Conservation (phyloP, 2,888 invertebrate genomes). For the Cantharis rufa region DNA sequence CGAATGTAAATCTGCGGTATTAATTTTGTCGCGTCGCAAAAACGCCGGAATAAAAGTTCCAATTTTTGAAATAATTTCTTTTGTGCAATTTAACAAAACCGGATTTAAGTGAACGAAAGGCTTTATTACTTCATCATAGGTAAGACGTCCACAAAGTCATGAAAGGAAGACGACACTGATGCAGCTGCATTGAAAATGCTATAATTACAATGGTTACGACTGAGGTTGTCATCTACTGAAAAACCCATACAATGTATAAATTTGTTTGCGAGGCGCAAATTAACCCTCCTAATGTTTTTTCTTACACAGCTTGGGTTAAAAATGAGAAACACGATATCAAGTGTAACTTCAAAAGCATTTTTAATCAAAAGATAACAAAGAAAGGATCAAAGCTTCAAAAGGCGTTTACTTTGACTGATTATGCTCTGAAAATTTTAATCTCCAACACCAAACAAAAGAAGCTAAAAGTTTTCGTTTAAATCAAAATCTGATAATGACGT, state of each 20-base stretch:
- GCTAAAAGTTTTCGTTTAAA: slow-evolving; percentile 1
- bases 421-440: slow-evolving; percentile 14
- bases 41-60: not conserved
- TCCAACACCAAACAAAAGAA: slow-evolving; percentile 1
- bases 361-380: slow-evolving; percentile 26
- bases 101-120: not conserved
- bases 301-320: not conserved
- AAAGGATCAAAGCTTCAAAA: slow-evolving; percentile 17
- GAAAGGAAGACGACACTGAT: not conserved
- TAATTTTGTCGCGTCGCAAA: not conserved
- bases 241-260: not conserved
- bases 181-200: not conserved
- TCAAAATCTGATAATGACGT: not conserved
- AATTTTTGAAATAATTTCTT: not conserved
- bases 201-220: not conserved
- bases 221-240: not conserved
- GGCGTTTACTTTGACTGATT: slow-evolving; percentile 19
- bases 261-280: not conserved
- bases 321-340: not conserved
- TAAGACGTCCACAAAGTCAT: not conserved
- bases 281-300: not conserved
- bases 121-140: not conserved
- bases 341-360: slow-evolving; percentile 4
- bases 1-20: not conserved
- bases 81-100: not conserved